Evolutionary conservation across 2,113 vertebrate genomes (phyloP), one percentile per base, ranked within the genome.

Genomic region (Varanus komodoensis): DNA sequence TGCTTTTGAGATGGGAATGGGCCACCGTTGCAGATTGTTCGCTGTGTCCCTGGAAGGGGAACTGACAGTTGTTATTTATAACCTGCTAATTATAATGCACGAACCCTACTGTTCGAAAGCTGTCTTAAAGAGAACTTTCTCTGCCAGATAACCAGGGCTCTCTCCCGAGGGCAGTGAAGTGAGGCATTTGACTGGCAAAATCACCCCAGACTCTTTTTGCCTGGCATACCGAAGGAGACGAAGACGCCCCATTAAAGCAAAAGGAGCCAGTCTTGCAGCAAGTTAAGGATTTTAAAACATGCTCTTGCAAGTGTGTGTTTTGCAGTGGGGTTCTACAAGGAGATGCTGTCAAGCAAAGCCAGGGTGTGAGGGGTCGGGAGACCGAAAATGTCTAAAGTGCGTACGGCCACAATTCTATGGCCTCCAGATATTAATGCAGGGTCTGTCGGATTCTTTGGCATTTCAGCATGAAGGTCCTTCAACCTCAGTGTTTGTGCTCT

Each of bases 21-120:
- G 0, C 12, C 7, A 17, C 38, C 14, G 2, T 1, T n/a, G 19
- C 3, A 3, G 23, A 44, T 2, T 0, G 2, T 27, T 81, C 44
- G 29, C 64, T 67, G 11, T 69, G 3, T 27, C 11, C 61, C 64
- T 38, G 38, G 17, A 50, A 6, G 80, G 27, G 54, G 38, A 25
- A 64, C 54, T 61, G 9, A n/a, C 48, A 52, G 34, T 5, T 4
- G 61, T 9, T 89, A 78, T 89, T 89, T 89, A 84, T 84, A 78
- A n/a, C 57, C 12, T 3, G 11, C 88, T 89, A 78, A 84, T 84
- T 78, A 78, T 89, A 64, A 83, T 50, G 38, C 48, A 3, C 32
- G 25, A 12, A 5, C 27, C 85, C 15, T 23, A 29, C n/a, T 64
- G 73, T 32, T 34, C 1, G 1, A n/a, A 78, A 48, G 54, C 34